Conservation (phyloP, 2,797 vertebrate genomes). For the Arnoldichthys spilopterus region DNA sequence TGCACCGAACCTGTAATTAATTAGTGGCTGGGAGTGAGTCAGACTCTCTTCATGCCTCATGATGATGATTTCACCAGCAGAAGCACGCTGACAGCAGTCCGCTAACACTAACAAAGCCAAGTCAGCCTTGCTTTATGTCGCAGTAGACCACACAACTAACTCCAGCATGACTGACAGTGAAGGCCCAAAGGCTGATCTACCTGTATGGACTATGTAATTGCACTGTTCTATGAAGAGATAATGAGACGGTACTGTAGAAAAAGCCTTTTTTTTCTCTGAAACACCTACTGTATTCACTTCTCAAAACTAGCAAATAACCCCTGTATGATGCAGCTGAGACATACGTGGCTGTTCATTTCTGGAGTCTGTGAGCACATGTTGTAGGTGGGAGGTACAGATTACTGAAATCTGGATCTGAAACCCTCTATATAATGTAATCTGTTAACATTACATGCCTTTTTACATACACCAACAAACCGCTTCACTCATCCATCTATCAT, state of each 20-base stretch:
- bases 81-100: constrained; percentile 43
- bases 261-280: background rate
- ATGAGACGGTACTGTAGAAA: constrained; percentile 1
- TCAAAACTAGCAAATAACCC: background rate
- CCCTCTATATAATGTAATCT: no score
- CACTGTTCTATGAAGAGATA: background rate
- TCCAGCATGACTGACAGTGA: background rate
- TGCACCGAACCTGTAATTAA: constrained; percentile 51
- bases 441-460: no score
- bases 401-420: no score
- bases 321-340: background rate
- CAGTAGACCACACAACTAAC: background rate
- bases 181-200: constrained; percentile 11
- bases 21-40: constrained; percentile 49
- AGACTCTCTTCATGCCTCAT: constrained; percentile 42
- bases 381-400: no score
- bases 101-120: constrained; percentile 15
- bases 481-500: no score
- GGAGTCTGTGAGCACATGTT: no score
- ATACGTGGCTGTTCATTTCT: no score
- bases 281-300: background rate
- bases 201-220: background rate
- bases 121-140: constrained; percentile 1
- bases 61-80: constrained; percentile 45
- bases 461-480: no score